phyloP scores from a whole-genome alignment of 2,113 vertebrate species.

The Orcinus orca region DNA sequence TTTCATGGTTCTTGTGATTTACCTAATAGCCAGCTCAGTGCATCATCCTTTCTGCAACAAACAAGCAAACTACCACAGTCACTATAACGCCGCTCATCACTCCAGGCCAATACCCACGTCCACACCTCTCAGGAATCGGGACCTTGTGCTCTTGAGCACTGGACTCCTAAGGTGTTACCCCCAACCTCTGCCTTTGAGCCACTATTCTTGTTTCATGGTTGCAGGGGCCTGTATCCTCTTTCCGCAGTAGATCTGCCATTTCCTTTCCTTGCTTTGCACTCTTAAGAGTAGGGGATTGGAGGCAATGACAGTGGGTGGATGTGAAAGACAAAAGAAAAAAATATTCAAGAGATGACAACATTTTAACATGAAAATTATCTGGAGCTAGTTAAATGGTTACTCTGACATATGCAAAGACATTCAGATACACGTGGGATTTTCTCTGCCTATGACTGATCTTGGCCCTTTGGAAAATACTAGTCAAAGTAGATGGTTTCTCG shows the following conservation, averaged over 20 bases:
- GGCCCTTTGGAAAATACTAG: not conserved
- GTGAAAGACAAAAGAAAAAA: constrained; percentile 55
- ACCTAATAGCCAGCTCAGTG: not conserved
- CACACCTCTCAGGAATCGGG: not conserved
- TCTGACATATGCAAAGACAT: constrained; percentile 1
- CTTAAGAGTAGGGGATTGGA: not conserved
- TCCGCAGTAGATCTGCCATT: not conserved
- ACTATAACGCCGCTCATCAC: not conserved
- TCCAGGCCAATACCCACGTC: not conserved
- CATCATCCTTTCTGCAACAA: not conserved
- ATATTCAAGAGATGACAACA: constrained; percentile 49
- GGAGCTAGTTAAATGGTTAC: not conserved
- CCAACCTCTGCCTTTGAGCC: not conserved
- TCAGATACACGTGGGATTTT: not conserved
- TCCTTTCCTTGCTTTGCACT: not conserved
- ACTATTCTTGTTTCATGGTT: not conserved
- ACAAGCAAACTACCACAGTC: not conserved
- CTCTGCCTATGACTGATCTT: not conserved
- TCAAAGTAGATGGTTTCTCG: not conserved
- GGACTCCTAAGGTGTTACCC: rapidly evolving
- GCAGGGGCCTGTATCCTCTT: not conserved
- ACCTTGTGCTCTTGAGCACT: not conserved
- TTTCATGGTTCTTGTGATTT: not conserved
- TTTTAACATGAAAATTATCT: constrained; percentile 54
- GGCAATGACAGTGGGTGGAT: constrained; percentile 49